Evolutionary conservation across 53 echinoderm and acorn worm genomes (phyloP).

Genomic region (Crossaster papposus): DNA sequence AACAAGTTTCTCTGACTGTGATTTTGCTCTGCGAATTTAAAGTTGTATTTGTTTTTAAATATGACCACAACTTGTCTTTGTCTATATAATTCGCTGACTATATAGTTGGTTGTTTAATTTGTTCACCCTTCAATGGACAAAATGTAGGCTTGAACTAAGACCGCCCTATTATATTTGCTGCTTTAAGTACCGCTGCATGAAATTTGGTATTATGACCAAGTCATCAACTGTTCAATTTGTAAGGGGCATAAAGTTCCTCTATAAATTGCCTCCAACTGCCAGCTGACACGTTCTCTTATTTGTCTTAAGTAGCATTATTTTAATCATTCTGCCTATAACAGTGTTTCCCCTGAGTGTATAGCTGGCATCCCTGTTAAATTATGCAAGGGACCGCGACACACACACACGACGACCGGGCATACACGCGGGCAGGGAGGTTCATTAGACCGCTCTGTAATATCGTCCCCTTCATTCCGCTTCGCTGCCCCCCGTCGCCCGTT

Average conservation of each 20-base stretch:
- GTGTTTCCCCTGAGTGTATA: background rate
- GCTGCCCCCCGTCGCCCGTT: conserved; percentile 44
- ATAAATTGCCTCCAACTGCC: background rate
- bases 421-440: background rate
- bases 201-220: no score
- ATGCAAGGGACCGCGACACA: background rate
- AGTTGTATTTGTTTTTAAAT: no score
- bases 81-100: background rate
- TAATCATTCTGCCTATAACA: background rate
- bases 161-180: background rate
- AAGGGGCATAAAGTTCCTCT: no score
- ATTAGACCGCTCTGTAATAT: conserved; percentile 45
- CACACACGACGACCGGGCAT: no score
- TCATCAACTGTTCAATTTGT: no score
- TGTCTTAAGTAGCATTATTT: background rate
- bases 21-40: no score
- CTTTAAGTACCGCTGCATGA: background rate
- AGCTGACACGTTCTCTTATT: background rate
- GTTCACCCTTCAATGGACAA: background rate
- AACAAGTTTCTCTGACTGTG: no score
- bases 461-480: conserved; percentile 48
- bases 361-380: conserved; percentile 19
- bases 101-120: background rate
- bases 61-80: no score
- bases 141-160: background rate